phyloP scores from a whole-genome alignment of 2,888 invertebrate genomes.

The Drosophila mercatorum region DNA sequence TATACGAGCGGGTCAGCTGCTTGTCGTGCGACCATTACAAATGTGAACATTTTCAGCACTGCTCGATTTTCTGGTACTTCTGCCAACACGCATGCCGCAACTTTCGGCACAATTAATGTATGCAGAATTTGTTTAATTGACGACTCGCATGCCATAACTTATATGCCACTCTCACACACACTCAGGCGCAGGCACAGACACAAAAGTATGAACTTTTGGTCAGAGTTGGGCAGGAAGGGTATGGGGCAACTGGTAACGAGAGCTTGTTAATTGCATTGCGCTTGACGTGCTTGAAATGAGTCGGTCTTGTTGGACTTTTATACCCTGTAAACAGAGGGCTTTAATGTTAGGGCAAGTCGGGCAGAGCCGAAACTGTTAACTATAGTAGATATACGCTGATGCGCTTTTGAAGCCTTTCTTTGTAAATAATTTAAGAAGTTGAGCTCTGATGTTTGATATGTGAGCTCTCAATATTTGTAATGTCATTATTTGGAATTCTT shows the following conservation, averaged over 20 bases:
- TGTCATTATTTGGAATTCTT: too few species aligned
- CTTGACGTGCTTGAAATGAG: slow-evolving; percentile 21
- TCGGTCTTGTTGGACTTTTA: slow-evolving; percentile 11
- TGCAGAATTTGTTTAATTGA: slow-evolving; percentile 80
- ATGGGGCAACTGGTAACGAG: slow-evolving; percentile 20
- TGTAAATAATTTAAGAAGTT: too few species aligned
- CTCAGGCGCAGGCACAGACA: not conserved
- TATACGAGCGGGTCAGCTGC: slow-evolving; percentile 52
- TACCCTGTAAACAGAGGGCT: slow-evolving; percentile 12
- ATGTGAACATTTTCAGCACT: slow-evolving; percentile 50
- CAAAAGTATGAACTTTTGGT: not conserved
- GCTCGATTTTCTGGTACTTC: slow-evolving; percentile 32
- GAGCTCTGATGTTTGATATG: too few species aligned
- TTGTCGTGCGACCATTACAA: slow-evolving; percentile 55
- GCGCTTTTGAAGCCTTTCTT: too few species aligned
- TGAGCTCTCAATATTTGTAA: too few species aligned
- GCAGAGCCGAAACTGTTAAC: not conserved
- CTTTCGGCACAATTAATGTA: slow-evolving; percentile 76
- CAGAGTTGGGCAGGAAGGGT: not conserved
- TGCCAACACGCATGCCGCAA: slow-evolving; percentile 46
- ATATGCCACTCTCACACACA: slow-evolving; percentile 22
- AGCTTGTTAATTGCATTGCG: slow-evolving; percentile 55
- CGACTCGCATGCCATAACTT: slow-evolving; percentile 71
- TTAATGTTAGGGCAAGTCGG: not conserved
- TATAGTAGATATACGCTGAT: too few species aligned